Conservation (phyloP, 1,140 invertebrate species). For the Pseudomyrmex pallidus region DNA sequence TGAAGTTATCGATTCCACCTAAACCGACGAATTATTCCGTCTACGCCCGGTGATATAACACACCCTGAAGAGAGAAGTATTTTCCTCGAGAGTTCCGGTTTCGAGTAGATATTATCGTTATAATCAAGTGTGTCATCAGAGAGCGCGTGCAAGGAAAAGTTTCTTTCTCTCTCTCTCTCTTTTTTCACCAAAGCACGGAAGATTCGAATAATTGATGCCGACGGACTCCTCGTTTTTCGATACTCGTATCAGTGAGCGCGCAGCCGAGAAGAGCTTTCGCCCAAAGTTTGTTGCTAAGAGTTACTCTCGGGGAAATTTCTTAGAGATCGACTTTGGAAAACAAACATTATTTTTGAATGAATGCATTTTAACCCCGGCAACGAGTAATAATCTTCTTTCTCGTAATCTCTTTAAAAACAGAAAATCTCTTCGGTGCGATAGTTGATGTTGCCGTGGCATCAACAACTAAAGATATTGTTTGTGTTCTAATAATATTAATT, state of each 20-base stretch:
- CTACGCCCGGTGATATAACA: constrained; percentile 11
- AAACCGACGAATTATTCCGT: constrained; percentile 51
- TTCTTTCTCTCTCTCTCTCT: neutral
- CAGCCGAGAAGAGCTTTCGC: constrained; percentile 10
- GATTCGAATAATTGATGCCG: constrained; percentile 48
- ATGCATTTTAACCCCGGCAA: constrained; percentile 22
- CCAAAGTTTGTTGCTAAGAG: constrained; percentile 36
- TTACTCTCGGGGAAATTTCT: constrained; percentile 42
- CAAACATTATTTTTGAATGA: constrained; percentile 56
- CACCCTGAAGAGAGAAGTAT: neutral
- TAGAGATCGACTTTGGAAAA: constrained; percentile 31
- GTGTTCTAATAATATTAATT: neutral
- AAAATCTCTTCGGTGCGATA: neutral
- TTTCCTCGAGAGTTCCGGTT: neutral
- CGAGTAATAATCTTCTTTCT: constrained; percentile 22
- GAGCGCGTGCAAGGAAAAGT: constrained; percentile 6
- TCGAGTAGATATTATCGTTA: constrained; percentile 22
- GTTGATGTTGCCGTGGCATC: neutral
- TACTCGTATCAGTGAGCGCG: constrained; percentile 21
- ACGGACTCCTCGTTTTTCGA: constrained; percentile 33
- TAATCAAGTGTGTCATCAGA: constrained; percentile 29
- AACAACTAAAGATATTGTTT: neutral
- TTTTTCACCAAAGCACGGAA: neutral
- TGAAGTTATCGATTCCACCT: constrained; percentile 59
- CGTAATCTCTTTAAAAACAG: constrained; percentile 7